Evolutionary conservation across 2,113 vertebrate genomes (phyloP), one percentile per base, ranked within the genome.

Genomic region (Aegotheles bennettii): DNA sequence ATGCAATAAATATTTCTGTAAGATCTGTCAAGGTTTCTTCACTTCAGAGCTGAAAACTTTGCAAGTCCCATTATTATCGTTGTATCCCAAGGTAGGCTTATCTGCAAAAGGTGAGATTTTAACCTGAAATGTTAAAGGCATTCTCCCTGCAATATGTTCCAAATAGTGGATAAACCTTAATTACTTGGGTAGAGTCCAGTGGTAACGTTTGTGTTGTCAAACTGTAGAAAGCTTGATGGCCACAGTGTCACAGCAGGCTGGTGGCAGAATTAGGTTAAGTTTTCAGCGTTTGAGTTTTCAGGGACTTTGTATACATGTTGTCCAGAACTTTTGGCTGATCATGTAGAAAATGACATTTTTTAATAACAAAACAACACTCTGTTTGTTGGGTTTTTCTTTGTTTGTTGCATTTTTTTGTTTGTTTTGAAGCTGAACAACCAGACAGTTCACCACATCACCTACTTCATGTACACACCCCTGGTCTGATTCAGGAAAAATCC

Each of bases 351-450:
- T 8, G 17, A 23, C 21, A 8, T 2, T 38, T 92, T 50, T 70
- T 48, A 43, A 9, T 65, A 53, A 57, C 18, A 38, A 43, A 78
- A 24, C 13, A 25, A 7, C 16, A 56, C n/a, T n/a, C n/a, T n/a
- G 16, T 1, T 48, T 2, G 9, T 10, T 2, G 9, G 10, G 5
- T 3, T 9, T 56, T 42, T 35, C 7, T 54, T 33, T 24, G 38
- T 14, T 60, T 24, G 33, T 14, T 54, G 10, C 0, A 0, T 11
- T 74, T 53, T n/a, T 26, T 50, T 35, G 1, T 38, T 85, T 54
- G 15, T 3, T 73, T 54, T 73, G 47, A 42, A 81, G 43, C 42
- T 64, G 14, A 83, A 8, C 9, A 57, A 20, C 14, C 54, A 19
- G 35, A 3, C 1, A 1, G 6, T 64, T 64, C 81, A 9, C 23